phyloP scores from a whole-genome alignment of 2,888 invertebrate genomes.

The Andricus quercusramuli region DNA sequence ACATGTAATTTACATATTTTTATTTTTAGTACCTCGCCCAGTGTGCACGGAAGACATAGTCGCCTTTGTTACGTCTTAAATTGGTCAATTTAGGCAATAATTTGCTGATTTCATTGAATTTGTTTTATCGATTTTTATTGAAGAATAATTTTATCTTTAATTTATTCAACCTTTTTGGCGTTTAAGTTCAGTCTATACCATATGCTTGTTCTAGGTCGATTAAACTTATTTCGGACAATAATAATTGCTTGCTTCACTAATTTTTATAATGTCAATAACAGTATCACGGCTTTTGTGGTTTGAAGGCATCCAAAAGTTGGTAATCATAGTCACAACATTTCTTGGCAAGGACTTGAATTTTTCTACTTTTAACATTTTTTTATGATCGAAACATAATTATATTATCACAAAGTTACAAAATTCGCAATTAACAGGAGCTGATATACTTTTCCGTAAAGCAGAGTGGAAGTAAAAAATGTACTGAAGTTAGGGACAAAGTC shows the following conservation, averaged over 20 bases:
- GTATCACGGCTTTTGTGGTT: background rate
- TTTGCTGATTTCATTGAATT: background rate
- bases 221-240: no score
- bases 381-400: background rate
- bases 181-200: background rate
- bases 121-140: background rate
- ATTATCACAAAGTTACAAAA: no score
- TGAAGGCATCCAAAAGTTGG: background rate
- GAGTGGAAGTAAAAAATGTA: background rate
- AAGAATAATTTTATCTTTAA: background rate
- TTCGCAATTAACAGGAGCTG: background rate
- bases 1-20: constrained; percentile 73
- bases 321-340: background rate
- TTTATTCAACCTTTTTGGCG: background rate
- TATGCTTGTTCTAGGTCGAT: no score
- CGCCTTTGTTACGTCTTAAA: background rate
- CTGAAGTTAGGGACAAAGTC: no score
- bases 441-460: background rate
- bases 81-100: background rate
- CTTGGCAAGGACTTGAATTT: background rate
- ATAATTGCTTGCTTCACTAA: background rate
- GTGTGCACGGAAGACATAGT: background rate
- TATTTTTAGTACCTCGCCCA: constrained; percentile 51
- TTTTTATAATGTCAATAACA: background rate
- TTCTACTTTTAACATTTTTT: background rate